Evolutionary conservation across 2,888 invertebrate genomes (phyloP).

Genomic region (Aradus depressus): DNA sequence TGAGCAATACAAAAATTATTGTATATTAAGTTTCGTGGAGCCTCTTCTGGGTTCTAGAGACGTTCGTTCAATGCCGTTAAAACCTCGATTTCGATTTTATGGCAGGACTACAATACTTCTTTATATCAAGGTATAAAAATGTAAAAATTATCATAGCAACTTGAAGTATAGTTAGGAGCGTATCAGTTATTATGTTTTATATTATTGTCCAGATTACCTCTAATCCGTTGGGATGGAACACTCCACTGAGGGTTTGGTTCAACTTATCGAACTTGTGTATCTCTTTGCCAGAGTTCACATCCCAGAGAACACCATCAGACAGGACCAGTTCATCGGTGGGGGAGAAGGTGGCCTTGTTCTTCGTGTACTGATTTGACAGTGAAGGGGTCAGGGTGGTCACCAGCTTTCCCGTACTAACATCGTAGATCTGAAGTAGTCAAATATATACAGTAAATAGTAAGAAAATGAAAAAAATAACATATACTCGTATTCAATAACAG

Average conservation of each 20-base stretch:
- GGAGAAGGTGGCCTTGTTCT: conserved; percentile 89
- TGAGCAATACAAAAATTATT: too few relatives aligned
- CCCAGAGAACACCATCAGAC: conserved; percentile 92
- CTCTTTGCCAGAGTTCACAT: conserved; percentile 72
- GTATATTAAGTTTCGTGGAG: too few relatives aligned
- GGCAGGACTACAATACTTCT: too few relatives aligned
- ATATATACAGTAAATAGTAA: neutral
- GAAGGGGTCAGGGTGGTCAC: conserved; percentile 63
- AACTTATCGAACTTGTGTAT: conserved; percentile 97
- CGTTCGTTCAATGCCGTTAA: too few relatives aligned
- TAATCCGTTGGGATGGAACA: conserved; percentile 90
- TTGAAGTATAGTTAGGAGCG: too few relatives aligned
- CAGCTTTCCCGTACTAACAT: conserved; percentile 66
- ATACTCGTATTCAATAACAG: neutral
- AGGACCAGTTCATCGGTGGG: conserved; percentile 88
- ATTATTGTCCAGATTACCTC: too few relatives aligned
- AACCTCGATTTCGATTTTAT: too few relatives aligned
- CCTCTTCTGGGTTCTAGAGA: too few relatives aligned
- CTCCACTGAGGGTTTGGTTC: conserved; percentile 87
- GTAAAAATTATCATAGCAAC: too few relatives aligned
- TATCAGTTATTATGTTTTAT: too few relatives aligned
- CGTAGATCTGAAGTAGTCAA: conserved; percentile 56
- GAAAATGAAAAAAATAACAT: neutral
- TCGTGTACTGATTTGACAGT: conserved; percentile 83
- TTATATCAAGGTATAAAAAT: too few relatives aligned